These are phyloP conservation scores for Morone saxatilis DNA, from an alignment of 2,113 vertebrate species.

Conservation along the genomic window DNA sequence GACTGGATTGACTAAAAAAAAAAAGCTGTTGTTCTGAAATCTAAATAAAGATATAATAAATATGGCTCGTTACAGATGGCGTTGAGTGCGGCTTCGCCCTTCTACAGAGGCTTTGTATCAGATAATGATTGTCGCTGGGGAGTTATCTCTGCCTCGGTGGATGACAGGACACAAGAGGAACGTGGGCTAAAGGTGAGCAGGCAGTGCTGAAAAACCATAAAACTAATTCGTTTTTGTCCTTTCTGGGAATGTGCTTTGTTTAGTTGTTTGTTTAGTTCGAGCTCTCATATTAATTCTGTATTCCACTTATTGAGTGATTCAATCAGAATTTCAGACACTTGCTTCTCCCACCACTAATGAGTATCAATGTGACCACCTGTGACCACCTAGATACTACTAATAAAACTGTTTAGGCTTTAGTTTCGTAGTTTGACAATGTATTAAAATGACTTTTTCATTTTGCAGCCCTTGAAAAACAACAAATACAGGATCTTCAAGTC, in stretches of 20 bases:
- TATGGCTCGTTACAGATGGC: slow-evolving; percentile 90
- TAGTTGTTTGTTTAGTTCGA: not conserved
- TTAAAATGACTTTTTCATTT: slow-evolving; percentile 48
- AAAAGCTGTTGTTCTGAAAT: not conserved
- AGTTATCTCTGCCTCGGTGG: slow-evolving; percentile 97
- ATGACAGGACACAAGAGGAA: slow-evolving; percentile 95
- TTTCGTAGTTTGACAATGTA: not conserved
- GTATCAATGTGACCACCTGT: too few species aligned
- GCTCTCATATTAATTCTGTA: not conserved
- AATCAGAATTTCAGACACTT: not conserved
- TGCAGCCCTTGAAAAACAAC: slow-evolving; percentile 94
- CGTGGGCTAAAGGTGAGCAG: slow-evolving; percentile 91
- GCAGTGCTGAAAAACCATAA: not conserved
- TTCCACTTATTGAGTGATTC: not conserved
- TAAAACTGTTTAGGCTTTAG: not conserved
- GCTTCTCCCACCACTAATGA: too few species aligned
- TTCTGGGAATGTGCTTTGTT: not conserved
- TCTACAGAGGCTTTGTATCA: slow-evolving; percentile 96
- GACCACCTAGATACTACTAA: too few species aligned
- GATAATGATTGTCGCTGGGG: slow-evolving; percentile 99
- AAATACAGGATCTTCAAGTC: slow-evolving; percentile 98
- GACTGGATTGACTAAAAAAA: too few species aligned
- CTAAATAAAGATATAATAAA: not conserved
- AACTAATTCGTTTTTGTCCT: too few species aligned
- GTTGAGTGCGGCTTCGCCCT: slow-evolving; percentile 95